A percentile compares a stretch with the other conserved stretches of the same genome.
phyloP scores from a whole-genome alignment of 2,888 invertebrate genomes.

The Trisateles emortualis region DNA sequence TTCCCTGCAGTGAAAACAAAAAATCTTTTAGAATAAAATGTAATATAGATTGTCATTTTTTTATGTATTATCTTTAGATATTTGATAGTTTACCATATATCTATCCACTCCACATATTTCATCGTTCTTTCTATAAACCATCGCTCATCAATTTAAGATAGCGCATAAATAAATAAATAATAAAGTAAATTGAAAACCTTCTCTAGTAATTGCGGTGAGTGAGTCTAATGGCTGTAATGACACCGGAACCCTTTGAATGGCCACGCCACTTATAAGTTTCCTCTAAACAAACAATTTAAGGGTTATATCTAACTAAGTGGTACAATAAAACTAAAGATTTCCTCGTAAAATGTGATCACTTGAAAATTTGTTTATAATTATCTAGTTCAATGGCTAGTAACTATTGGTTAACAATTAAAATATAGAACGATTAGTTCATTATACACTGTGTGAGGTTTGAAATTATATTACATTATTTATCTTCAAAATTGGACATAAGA shows the following conservation, averaged over 20 bases:
- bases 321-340: slow-evolving; percentile 42
- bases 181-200: slow-evolving; percentile 84
- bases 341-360: slow-evolving; percentile 34
- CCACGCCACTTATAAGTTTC: slow-evolving; percentile 55
- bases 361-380: slow-evolving; percentile 26
- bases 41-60: too few species aligned
- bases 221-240: slow-evolving; percentile 73
- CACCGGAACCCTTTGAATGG: slow-evolving; percentile 76
- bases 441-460: slow-evolving; percentile 8
- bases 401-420: slow-evolving; percentile 17
- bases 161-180: slow-evolving; percentile 86
- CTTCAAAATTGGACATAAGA: too few species aligned
- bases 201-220: slow-evolving; percentile 69
- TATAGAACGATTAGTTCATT: slow-evolving; percentile 1
- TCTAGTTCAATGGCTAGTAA: slow-evolving; percentile 16
- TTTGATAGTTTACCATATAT: too few species aligned
- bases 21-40: too few species aligned
- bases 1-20: too few species aligned
- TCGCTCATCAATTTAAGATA: slow-evolving; percentile 78
- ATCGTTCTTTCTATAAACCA: slow-evolving; percentile 52
- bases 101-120: slow-evolving; percentile 52
- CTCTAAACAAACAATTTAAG: slow-evolving; percentile 61
- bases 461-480: not conserved
- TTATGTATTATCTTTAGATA: too few species aligned
- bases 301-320: slow-evolving; percentile 38